Conservation (phyloP, 2,113 vertebrate species). For the Mola mola region DNA sequence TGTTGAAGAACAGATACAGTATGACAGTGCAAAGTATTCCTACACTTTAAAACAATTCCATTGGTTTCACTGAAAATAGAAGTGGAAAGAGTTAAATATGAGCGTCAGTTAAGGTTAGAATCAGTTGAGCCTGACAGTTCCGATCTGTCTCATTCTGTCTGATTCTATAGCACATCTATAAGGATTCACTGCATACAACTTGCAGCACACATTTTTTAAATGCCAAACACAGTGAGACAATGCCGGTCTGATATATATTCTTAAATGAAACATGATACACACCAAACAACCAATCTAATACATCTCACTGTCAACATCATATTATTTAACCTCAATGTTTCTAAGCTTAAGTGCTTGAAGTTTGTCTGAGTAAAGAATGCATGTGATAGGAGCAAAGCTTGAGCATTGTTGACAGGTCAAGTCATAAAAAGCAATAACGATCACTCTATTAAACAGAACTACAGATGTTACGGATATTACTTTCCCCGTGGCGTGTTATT, state of each 20-base stretch:
- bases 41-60: too few species aligned
- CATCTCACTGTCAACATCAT: neutral
- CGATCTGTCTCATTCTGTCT: neutral
- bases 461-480: constrained; percentile 29
- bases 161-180: neutral
- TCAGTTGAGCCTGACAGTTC: too few species aligned
- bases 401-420: constrained; percentile 2
- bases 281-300: too few species aligned
- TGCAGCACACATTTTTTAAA: too few species aligned
- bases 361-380: neutral
- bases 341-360: neutral
- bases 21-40: too few species aligned
- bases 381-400: constrained; percentile 10
- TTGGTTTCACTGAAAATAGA: too few species aligned
- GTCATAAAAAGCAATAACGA: constrained; percentile 23
- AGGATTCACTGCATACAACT: too few species aligned
- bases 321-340: neutral
- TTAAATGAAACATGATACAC: neutral
- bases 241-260: neutral
- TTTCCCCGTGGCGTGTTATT: constrained; percentile 19
- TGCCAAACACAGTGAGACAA: neutral
- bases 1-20: too few species aligned
- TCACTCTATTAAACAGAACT: constrained; percentile 16
- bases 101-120: neutral
- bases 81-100: too few species aligned